These are phyloP conservation scores for Chelon auratus DNA, from an alignment of 2,797 vertebrate genomes.

Conservation along the genomic window DNA sequence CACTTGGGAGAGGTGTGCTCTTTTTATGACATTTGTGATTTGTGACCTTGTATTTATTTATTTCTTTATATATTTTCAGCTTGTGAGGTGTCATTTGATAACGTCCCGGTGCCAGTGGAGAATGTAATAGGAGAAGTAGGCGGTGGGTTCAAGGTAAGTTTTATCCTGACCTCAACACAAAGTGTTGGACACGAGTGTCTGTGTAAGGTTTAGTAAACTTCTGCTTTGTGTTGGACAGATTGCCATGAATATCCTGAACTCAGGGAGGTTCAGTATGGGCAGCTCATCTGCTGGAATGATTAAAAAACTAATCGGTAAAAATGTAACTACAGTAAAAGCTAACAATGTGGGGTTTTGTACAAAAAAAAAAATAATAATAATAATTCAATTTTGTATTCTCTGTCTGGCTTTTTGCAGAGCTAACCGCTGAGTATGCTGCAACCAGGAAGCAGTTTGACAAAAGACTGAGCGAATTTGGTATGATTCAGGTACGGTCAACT, in stretches of 20 bases:
- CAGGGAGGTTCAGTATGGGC: conserved; percentile 96
- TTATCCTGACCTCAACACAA: no score
- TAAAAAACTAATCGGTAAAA: conserved; percentile 93
- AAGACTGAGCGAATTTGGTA: conserved; percentile 91
- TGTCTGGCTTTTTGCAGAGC: conserved; percentile 71
- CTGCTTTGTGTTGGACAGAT: conserved; percentile 80
- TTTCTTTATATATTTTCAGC: conserved; percentile 77
- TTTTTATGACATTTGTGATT: not conserved
- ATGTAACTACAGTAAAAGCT: not conserved
- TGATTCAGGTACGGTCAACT: conserved; percentile 90
- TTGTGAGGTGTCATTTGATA: conserved; percentile 93
- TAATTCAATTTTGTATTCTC: no score
- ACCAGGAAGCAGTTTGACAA: conserved; percentile 94
- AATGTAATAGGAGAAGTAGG: conserved; percentile 96
- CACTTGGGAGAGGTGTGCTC: rapidly evolving
- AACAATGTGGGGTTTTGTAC: no score
- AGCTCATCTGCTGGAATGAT: conserved; percentile 91
- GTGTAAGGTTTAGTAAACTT: not conserved
- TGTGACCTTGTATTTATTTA: not conserved
- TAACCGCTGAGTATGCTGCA: conserved; percentile 91
- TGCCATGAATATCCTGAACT: conserved; percentile 96
- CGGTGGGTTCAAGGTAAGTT: conserved; percentile 93
- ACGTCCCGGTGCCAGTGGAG: conserved; percentile 92
- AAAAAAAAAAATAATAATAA: no score
- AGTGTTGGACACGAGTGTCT: no score